phyloP scores from a whole-genome alignment of 2,113 vertebrate species.

The Kryptolebias marmoratus region DNA sequence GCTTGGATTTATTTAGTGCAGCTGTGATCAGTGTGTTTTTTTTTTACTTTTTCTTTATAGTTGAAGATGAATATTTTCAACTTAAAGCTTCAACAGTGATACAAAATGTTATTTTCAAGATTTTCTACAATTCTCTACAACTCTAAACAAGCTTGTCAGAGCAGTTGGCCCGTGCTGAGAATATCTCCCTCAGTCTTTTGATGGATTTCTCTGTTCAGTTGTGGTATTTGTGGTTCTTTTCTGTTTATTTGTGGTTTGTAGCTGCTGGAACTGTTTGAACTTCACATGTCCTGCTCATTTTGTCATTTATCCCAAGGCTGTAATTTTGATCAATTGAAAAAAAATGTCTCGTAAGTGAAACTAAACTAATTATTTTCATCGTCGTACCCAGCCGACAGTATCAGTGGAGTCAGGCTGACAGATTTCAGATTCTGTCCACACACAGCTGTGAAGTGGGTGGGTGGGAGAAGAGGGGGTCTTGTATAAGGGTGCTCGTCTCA shows the following conservation, averaged over 20 bases:
- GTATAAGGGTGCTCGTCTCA: conserved; percentile 50
- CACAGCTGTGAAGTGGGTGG: conserved; percentile 7
- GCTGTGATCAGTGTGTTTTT: not conserved
- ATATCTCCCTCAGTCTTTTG: conserved; percentile 10
- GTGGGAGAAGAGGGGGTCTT: not conserved
- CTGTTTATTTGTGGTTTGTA: conserved; percentile 47
- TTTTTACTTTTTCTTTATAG: conserved; percentile 11
- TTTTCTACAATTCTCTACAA: conserved; percentile 6
- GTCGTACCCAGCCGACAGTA: conserved; percentile 17
- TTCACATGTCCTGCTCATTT: conserved; percentile 24
- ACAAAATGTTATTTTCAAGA: conserved; percentile 29
- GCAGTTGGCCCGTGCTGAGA: conserved; percentile 5
- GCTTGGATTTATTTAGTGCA: not conserved
- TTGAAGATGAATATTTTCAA: conserved; percentile 28
- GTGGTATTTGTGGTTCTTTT: conserved; percentile 3
- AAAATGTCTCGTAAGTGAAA: conserved; percentile 26
- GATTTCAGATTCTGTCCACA: conserved; percentile 50
- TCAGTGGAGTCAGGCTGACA: conserved; percentile 6
- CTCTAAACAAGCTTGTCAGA: conserved; percentile 26
- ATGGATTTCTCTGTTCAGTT: conserved; percentile 6
- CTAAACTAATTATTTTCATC: conserved; percentile 23
- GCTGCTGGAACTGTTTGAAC: conserved; percentile 37
- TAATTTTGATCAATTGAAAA: conserved; percentile 12
- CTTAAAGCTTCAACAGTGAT: conserved; percentile 19
- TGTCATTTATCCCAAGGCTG: conserved; percentile 21